phyloP scores from a whole-genome alignment of 2,113 vertebrate species.

The Peromyscus polionotus region DNA sequence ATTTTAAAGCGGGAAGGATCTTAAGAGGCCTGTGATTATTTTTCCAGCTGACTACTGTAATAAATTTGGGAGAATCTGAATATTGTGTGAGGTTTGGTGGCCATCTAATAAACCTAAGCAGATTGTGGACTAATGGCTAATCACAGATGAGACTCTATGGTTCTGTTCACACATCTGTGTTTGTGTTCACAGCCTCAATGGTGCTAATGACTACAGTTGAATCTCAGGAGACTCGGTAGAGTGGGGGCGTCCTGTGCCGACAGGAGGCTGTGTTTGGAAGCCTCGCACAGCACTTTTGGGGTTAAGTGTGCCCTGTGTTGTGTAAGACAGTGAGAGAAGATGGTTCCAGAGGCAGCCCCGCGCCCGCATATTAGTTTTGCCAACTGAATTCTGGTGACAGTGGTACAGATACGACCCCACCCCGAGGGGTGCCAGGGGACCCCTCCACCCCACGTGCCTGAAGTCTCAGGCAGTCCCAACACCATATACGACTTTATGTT shows the following conservation, averaged over 20 bases:
- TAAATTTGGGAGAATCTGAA: not conserved
- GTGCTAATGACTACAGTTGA: not conserved
- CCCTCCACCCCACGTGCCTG: too few relatives aligned
- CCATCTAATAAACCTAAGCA: not conserved
- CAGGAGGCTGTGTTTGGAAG: not conserved
- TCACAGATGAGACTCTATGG: accelerated
- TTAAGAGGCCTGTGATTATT: not conserved
- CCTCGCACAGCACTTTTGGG: accelerated
- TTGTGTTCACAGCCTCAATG: not conserved
- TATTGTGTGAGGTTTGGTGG: not conserved
- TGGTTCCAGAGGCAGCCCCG: not conserved
- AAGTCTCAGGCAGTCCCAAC: not conserved
- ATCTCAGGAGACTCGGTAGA: accelerated
- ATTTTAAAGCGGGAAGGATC: not conserved
- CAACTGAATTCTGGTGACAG: not conserved
- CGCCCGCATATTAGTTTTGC: accelerated
- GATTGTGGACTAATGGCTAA: not conserved
- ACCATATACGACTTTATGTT: too few relatives aligned
- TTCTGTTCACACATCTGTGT: not conserved
- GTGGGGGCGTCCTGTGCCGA: accelerated
- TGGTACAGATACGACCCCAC: not conserved
- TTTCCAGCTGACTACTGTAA: not conserved
- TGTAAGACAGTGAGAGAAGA: accelerated
- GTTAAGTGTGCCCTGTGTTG: accelerated
- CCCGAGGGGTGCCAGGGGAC: not conserved